phyloP scores from a whole-genome alignment of 2,888 invertebrate species.

The Ochropleura plecta region DNA sequence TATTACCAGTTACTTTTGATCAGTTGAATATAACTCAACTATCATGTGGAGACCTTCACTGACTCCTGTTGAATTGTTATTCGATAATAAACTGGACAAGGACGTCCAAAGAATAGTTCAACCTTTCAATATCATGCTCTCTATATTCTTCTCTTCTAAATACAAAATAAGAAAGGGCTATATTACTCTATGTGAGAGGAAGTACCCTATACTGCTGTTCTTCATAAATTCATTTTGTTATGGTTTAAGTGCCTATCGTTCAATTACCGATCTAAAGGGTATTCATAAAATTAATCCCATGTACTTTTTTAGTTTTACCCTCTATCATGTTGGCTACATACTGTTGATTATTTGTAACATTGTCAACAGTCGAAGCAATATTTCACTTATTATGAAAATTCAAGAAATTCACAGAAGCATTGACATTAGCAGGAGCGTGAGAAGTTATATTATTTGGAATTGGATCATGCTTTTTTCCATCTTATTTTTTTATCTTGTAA shows the following conservation, averaged over 20 bases:
- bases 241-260: neutral
- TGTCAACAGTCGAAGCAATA: neutral
- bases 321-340: neutral
- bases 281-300: neutral
- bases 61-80: neutral
- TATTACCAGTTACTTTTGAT: too few relatives aligned
- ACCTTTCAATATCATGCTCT: constrained; percentile 16
- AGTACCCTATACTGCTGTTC: neutral
- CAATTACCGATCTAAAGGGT: neutral
- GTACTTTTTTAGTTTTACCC: neutral
- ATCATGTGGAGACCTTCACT: neutral
- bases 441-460: neutral
- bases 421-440: neutral
- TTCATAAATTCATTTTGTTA: neutral
- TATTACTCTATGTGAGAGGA: constrained; percentile 3
- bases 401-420: neutral
- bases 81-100: constrained; percentile 11
- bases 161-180: constrained; percentile 15
- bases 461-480: neutral
- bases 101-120: constrained; percentile 1
- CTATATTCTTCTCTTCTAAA: constrained; percentile 13
- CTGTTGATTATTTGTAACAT: neutral
- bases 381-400: neutral
- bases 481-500: neutral
- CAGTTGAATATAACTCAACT: too few relatives aligned